Percentiles rank a stretch among this genome's conserved stretches.
Conservation (phyloP, 1,140 invertebrate genomes). For the Hyphantria cunea region DNA sequence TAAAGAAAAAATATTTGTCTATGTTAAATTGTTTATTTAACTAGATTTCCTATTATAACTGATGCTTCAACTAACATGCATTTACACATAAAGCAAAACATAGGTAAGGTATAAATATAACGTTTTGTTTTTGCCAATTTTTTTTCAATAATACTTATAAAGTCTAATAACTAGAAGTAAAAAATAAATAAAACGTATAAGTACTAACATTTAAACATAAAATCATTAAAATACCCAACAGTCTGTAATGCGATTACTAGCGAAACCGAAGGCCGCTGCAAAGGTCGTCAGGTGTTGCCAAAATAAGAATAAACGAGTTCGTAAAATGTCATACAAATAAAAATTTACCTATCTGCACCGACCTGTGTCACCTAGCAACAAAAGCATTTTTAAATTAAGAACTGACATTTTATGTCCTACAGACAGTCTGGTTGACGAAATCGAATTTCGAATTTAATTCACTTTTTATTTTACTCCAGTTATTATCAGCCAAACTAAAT, state of each 20-base stretch:
- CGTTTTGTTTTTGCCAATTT: no score
- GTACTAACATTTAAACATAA: not conserved
- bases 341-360: slow-evolving; percentile 22
- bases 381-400: slow-evolving; percentile 16
- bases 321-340: slow-evolving; percentile 59
- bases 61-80: no score
- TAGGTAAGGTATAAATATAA: no score
- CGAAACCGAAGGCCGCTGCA: slow-evolving; percentile 29
- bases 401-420: not conserved
- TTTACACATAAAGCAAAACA: no score
- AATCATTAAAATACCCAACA: slow-evolving; percentile 19
- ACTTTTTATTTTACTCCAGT: no score
- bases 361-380: slow-evolving; percentile 29
- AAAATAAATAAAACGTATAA: not conserved
- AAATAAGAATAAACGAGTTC: slow-evolving; percentile 60
- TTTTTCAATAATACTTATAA: no score
- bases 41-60: no score
- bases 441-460: not conserved
- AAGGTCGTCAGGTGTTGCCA: slow-evolving; percentile 47
- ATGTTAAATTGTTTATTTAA: no score
- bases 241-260: slow-evolving; percentile 2
- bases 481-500: no score
- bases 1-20: no score
- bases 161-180: no score
- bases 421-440: no score